A percentile compares a stretch with the other conserved stretches of the same genome.
Conservation (phyloP, 2,113 vertebrate genomes). For the Pampusana beccarii region DNA sequence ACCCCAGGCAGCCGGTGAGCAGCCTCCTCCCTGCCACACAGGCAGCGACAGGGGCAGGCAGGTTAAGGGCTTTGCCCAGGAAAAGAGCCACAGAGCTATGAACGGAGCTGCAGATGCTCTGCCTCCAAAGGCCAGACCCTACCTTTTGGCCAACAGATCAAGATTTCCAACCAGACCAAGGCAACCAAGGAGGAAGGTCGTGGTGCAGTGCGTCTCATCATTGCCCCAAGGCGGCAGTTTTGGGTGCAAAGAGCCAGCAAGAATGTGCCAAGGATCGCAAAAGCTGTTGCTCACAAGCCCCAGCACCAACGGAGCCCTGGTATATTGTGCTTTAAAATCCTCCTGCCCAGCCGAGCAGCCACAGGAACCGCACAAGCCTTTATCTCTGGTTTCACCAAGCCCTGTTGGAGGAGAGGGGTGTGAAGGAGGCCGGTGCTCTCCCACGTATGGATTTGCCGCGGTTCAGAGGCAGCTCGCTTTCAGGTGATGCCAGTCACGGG, state of each 20-base stretch:
- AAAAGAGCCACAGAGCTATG: background rate
- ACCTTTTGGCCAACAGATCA: background rate
- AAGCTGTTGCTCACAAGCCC: background rate
- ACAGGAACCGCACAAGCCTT: background rate
- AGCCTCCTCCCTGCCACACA: background rate
- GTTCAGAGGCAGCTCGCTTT: background rate
- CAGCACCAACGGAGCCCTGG: rapidly evolving
- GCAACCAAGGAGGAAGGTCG: background rate
- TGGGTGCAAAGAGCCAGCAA: background rate
- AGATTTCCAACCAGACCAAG: background rate
- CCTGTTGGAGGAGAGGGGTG: background rate
- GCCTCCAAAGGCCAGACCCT: background rate
- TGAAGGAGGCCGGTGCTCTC: background rate
- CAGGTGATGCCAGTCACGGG: rapidly evolving
- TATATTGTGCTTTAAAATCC: background rate
- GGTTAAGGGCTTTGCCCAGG: background rate
- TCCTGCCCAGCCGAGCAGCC: background rate
- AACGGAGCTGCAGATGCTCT: rapidly evolving
- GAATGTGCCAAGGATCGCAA: background rate
- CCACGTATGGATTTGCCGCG: background rate
- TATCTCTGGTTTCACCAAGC: background rate
- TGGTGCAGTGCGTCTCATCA: rapidly evolving
- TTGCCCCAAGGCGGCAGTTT: rapidly evolving
- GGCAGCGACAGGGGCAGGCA: background rate
- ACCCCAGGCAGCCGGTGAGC: rapidly evolving